A percentile compares a stretch with the other conserved stretches of the same genome.
These are phyloP conservation scores for Falco concolor DNA, from an alignment of 2,797 vertebrate species.

Conservation along the genomic window DNA sequence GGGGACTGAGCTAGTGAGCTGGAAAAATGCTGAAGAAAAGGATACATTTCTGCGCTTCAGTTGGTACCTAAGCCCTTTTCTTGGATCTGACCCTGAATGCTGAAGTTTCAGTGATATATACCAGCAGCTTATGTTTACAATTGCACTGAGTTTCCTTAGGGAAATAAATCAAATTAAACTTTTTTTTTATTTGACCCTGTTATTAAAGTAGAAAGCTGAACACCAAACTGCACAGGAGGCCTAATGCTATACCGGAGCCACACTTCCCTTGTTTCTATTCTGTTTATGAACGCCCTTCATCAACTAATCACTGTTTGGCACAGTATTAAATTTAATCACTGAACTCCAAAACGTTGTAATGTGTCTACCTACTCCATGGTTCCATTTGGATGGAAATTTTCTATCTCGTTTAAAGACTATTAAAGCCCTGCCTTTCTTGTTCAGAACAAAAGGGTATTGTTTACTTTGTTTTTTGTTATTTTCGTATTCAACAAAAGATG, in stretches of 20 bases:
- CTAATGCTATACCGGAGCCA: neutral
- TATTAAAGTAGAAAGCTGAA: neutral
- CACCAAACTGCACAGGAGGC: neutral
- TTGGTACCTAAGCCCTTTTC: neutral
- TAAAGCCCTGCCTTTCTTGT: slow-evolving; percentile 60
- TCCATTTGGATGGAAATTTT: slow-evolving; percentile 63
- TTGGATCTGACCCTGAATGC: neutral
- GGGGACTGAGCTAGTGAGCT: neutral
- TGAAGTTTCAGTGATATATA: neutral
- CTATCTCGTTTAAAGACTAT: slow-evolving; percentile 48
- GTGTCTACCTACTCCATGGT: slow-evolving; percentile 53
- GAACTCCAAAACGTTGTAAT: slow-evolving; percentile 37
- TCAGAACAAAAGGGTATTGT: slow-evolving; percentile 60
- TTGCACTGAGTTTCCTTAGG: neutral
- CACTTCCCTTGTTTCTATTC: neutral
- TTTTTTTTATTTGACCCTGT: neutral
- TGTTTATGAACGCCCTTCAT: neutral
- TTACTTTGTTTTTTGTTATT: slow-evolving; percentile 50
- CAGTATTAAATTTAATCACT: slow-evolving; percentile 55
- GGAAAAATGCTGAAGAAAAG: neutral
- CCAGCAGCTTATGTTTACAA: neutral
- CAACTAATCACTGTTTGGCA: slow-evolving; percentile 44
- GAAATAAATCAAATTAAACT: neutral
- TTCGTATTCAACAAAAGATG: slow-evolving; percentile 57
- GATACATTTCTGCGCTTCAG: neutral